phyloP scores from a whole-genome alignment of 2,888 invertebrate genomes.

The Anticlea derivata region DNA sequence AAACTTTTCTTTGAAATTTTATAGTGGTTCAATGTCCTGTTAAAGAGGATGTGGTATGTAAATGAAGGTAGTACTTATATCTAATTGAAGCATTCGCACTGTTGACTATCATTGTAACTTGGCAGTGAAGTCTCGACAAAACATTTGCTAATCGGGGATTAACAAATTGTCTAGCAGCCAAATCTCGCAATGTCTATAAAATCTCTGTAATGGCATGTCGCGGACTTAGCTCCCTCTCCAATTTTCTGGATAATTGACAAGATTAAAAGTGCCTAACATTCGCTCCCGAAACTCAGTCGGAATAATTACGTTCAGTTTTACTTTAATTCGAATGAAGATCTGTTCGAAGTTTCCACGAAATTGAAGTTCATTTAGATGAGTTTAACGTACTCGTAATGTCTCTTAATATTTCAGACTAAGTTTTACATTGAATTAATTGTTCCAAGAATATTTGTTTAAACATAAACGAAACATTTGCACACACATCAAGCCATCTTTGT shows the following conservation, averaged over 20 bases:
- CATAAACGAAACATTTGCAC: no score
- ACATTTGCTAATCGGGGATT: constrained; percentile 24
- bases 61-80: constrained; percentile 28
- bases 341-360: constrained; percentile 41
- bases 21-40: constrained; percentile 22
- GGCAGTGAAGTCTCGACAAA: constrained; percentile 17
- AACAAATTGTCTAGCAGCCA: constrained; percentile 25
- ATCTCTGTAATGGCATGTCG: constrained; percentile 42
- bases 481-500: no score
- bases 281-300: constrained; percentile 54
- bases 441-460: not conserved
- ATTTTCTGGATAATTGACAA: constrained; percentile 70
- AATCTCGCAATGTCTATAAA: constrained; percentile 39
- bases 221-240: constrained; percentile 45
- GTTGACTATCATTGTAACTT: constrained; percentile 11
- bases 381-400: constrained; percentile 38
- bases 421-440: constrained; percentile 1
- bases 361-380: constrained; percentile 48
- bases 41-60: constrained; percentile 24
- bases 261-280: constrained; percentile 64
- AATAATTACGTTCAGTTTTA: constrained; percentile 63
- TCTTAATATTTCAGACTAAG: constrained; percentile 2
- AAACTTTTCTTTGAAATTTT: constrained; percentile 15
- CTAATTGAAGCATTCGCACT: constrained; percentile 22
- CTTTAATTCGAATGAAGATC: constrained; percentile 62